These are phyloP conservation scores for Mizuhopecten yessoensis DNA, from an alignment of 1,140 invertebrate species.

Conservation along the genomic window DNA sequence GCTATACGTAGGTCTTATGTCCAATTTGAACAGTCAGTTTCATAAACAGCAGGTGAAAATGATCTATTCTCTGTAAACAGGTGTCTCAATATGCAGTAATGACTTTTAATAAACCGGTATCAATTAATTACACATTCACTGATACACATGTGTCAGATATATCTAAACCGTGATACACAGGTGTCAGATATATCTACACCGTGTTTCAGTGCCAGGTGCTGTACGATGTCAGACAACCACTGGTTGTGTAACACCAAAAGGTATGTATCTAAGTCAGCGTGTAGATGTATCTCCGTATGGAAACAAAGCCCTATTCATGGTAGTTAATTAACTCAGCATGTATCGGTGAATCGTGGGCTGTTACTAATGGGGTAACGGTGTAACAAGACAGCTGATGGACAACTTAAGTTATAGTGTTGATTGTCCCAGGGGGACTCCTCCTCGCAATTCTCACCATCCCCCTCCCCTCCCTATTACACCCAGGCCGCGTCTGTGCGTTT, in stretches of 20 bases:
- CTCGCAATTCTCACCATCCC: neutral
- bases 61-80: no score
- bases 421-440: neutral
- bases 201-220: neutral
- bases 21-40: no score
- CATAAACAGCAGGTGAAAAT: no score
- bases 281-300: neutral
- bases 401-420: neutral
- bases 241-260: neutral
- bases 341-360: neutral
- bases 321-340: neutral
- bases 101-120: no score
- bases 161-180: no score
- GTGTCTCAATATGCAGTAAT: no score
- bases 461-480: neutral
- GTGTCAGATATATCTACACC: no score
- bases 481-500: neutral
- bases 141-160: no score
- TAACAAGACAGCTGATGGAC: conserved; percentile 5
- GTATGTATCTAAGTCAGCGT: neutral
- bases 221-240: neutral
- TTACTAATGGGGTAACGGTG: neutral
- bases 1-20: no score
- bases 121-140: no score
- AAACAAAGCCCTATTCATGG: conserved; percentile 24